Base-by-base conservation (phyloP, 2,888 invertebrate genomes). In the Eueremaeus valkanovi region DNA sequence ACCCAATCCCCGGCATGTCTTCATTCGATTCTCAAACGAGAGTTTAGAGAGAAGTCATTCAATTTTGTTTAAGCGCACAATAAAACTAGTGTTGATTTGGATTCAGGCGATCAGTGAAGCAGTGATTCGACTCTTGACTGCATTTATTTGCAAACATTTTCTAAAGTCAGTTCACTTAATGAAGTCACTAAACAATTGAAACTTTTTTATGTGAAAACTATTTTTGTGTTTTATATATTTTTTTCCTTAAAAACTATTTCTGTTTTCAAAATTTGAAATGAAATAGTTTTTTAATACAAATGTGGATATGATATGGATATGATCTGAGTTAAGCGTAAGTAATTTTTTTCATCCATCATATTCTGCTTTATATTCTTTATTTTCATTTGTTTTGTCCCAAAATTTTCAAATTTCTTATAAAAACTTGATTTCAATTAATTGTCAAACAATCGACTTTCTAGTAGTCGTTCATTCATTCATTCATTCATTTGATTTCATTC, bases 91-190 rank as follows among this genome's bases (percentile, higher is more conserved):
- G 61, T 61, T 61, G 61, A 61, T 61, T 61, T 27, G 27, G 61
- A 31, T 61, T 61, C 31, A 31, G 29, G 11, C 61, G 61, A 61
- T 61, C 61, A 61, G 61, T 61, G 29, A 61, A 61, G 61, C 61
- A 61, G 61, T 61, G 29, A 31, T 29, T 61, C 31, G 31, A 31
- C 9, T 51, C 51, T 51, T 51, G 21, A 61, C 1, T 61, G 1
- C 61, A 29, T 31, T 61, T 8, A 61, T 61, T 18, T 8, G 29
- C 61, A 5, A 61, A 61, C 16, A 61, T 5, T 61, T 61, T 29
- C 31, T 27, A 29, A 61, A 27, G 27, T 61, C n/a, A 61, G 61
- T 61, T 61, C 61, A 6, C 29, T 61, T 61, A 16, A 61, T 27
- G 29, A 61, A 61, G 61, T 61, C 16, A 8, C 29, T 8, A 27